These are phyloP conservation scores for Halisarca cf. caerulea DNA, from an alignment of 37 sponge, comb jelly and placozoan species.

Conservation along the genomic window DNA sequence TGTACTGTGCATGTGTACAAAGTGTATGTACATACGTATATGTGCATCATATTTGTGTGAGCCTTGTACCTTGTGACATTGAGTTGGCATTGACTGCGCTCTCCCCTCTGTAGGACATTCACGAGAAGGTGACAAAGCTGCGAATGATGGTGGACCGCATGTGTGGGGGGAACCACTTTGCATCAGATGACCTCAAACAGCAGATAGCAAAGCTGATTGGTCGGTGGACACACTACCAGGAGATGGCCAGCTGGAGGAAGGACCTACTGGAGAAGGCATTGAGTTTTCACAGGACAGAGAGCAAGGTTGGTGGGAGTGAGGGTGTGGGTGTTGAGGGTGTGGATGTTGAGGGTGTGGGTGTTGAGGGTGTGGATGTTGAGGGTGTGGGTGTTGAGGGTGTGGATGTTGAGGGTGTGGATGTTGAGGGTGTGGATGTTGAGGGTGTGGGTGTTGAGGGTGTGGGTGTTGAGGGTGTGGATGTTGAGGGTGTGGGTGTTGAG, in stretches of 20 bases:
- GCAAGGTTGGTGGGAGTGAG: slow-evolving; percentile 37
- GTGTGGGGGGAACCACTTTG: slow-evolving; percentile 54
- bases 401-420: neutral
- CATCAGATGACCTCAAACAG: slow-evolving; percentile 47
- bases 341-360: neutral
- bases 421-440: too few species aligned
- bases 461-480: too few species aligned
- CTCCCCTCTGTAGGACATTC: slow-evolving; percentile 21
- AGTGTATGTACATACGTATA: neutral
- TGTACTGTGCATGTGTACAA: too few species aligned
- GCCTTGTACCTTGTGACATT: neutral
- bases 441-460: too few species aligned
- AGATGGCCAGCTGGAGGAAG: slow-evolving; percentile 33
- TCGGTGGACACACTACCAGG: slow-evolving; percentile 46
- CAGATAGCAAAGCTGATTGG: slow-evolving; percentile 59
- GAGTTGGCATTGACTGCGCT: neutral
- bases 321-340: neutral
- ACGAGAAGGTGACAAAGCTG: slow-evolving; percentile 68
- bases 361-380: neutral
- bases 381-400: neutral
- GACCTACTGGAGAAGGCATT: slow-evolving; percentile 40
- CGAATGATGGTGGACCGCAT: slow-evolving; percentile 64
- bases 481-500: too few species aligned
- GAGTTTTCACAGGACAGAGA: slow-evolving; percentile 23
- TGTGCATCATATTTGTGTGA: neutral